Evolutionary conservation across 2,888 invertebrate genomes (phyloP).

Genomic region (Xanthia togata): DNA sequence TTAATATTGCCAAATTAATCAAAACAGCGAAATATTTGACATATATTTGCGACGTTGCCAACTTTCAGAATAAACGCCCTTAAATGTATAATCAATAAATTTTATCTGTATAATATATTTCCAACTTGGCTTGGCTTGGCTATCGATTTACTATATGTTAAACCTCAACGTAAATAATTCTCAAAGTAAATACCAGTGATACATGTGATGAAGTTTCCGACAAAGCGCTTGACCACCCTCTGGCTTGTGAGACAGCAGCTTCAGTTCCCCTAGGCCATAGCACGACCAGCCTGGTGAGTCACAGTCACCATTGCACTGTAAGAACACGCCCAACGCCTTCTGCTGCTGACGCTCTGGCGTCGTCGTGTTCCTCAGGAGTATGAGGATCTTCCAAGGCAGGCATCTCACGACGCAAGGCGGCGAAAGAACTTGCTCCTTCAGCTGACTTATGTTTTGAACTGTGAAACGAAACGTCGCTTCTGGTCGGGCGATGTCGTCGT

Average conservation of each 20-base stretch:
- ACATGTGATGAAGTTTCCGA: constrained; percentile 98
- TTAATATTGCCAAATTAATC: too few relatives aligned
- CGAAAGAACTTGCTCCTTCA: constrained; percentile 96
- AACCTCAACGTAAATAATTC: neutral
- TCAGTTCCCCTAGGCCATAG: constrained; percentile 97
- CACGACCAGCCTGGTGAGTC: constrained; percentile 99
- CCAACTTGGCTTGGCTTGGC: neutral
- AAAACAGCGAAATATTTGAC: too few relatives aligned
- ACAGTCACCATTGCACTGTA: constrained; percentile 99
- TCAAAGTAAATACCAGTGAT: constrained; percentile 92
- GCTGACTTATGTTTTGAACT: constrained; percentile 96
- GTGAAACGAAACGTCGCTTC: constrained; percentile 98
- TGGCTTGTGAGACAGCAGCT: constrained; percentile 96
- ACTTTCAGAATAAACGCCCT: too few relatives aligned
- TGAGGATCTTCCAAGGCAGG: constrained; percentile 99
- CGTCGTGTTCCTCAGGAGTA: constrained; percentile 95
- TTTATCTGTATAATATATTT: neutral
- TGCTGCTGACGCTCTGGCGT: constrained; percentile 93
- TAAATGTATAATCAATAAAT: neutral
- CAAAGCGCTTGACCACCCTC: constrained; percentile 94
- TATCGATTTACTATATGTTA: neutral
- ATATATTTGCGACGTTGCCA: too few relatives aligned
- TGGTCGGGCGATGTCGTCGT: constrained; percentile 95
- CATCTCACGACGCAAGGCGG: constrained; percentile 98
- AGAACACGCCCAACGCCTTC: constrained; percentile 94